Base-by-base conservation (phyloP, 2,113 vertebrate species). In the Crotalus helleri region DNA sequence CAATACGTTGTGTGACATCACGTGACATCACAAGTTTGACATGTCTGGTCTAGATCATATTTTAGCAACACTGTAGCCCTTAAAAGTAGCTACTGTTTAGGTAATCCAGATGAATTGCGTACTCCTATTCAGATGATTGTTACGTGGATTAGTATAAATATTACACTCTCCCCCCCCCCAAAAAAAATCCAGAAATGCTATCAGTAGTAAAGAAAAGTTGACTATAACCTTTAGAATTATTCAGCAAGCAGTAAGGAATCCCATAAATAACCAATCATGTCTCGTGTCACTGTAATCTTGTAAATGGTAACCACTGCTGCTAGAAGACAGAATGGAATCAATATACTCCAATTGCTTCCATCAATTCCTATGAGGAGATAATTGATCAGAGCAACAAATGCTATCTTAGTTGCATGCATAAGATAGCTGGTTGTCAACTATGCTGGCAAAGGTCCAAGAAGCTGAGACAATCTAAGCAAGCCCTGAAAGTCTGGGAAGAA, bases 321-420 rank as follows among this genome's bases (percentile, higher is more conserved):
- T 89, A 29, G 53, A 57, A 61, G 64, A 81, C 46, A 19, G 49
- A 89, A 85, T 7, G n/a, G 19, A 64, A 58, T 89, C 92, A 92
- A 85, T 89, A 89, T 49, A 44, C 39, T 39, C 55, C 61, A 88
- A 54, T 54, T 92, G 26, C 86, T 21, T 26, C 86, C 49, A 88
- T 92, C 58, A 74, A 74, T 88, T 88, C 44, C 51, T 55, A 51
- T 74, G 86, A 88, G 87, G 88, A 74, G 91, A 74, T 44, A 55
- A 88, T 74, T 88, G 59, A 88, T 88, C 88, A 44, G 88, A 92
- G 51, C 87, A 89, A 55, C 87, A 92, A 74, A 88, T 92, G 86
- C 49, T 64, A 46, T 87, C 17, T 51, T 29, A 87, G 74, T 81
- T 21, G 74, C 74, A 81, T 81, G 21, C 19, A 81, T 81, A 53